phyloP scores from a whole-genome alignment of 1,140 invertebrate genomes.

The Bilobella aurantiaca region DNA sequence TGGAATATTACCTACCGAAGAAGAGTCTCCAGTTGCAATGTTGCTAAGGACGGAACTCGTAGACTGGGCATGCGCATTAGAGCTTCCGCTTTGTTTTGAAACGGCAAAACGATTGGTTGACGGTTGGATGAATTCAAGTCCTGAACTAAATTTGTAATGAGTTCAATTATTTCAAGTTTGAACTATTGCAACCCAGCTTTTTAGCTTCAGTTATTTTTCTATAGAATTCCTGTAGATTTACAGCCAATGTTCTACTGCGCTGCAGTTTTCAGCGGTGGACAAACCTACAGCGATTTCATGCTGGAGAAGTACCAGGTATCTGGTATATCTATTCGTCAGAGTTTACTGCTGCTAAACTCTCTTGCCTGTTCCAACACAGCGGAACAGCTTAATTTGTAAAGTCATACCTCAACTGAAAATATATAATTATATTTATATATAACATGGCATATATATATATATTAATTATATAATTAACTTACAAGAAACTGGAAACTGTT shows the following conservation, averaged over 20 bases:
- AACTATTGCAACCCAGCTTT: too few relatives aligned
- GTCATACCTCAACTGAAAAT: not conserved
- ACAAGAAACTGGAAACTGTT: too few relatives aligned
- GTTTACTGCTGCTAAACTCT: conserved; percentile 4
- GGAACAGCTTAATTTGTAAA: not conserved
- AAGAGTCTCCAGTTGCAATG: conserved; percentile 11
- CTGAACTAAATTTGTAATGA: conserved; percentile 12
- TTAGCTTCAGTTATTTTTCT: too few relatives aligned
- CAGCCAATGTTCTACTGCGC: conserved; percentile 7
- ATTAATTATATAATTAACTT: not conserved
- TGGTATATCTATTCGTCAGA: not conserved
- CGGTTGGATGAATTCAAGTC: conserved; percentile 12
- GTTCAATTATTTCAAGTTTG: too few relatives aligned
- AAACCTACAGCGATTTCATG: not conserved
- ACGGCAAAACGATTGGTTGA: conserved; percentile 10
- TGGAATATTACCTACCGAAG: conserved; percentile 13
- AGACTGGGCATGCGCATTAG: conserved; percentile 20
- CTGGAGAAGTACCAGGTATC: not conserved
- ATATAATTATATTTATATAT: not conserved
- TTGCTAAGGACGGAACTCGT: conserved; percentile 14
- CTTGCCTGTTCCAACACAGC: conserved; percentile 1
- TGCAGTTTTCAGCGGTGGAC: conserved; percentile 1
- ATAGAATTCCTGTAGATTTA: conserved; percentile 1
- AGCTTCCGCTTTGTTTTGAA: conserved; percentile 1
- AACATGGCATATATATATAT: not conserved